A percentile compares a stretch with the other conserved stretches of the same genome.
These are phyloP conservation scores for Epinotia brunnichana DNA, from an alignment of 2,888 invertebrate species.

Conservation along the genomic window DNA sequence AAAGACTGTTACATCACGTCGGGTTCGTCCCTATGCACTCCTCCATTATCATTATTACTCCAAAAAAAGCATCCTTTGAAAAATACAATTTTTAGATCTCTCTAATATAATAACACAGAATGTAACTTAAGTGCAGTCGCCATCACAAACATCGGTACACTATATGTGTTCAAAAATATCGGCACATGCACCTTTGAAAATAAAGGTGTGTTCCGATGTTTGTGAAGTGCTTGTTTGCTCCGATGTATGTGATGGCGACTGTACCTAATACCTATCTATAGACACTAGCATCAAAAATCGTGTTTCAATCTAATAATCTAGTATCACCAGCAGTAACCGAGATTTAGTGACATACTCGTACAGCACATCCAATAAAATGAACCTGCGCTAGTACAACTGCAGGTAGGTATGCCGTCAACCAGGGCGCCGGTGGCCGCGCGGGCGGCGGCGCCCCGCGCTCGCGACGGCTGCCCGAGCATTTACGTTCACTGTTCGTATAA, in stretches of 20 bases:
- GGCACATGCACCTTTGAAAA: no score
- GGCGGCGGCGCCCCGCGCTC: background rate
- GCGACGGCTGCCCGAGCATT: slow-evolving; percentile 14
- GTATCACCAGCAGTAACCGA: background rate
- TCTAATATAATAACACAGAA: no score
- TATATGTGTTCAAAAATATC: no score
- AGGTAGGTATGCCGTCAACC: background rate
- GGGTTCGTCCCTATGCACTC: background rate
- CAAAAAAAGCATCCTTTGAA: background rate
- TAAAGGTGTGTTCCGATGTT: no score
- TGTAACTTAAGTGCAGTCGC: no score
- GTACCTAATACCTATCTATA: no score
- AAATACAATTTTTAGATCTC: background rate
- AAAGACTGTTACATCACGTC: background rate
- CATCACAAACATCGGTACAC: no score
- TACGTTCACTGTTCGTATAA: slow-evolving; percentile 51
- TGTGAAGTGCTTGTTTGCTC: no score
- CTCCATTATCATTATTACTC: background rate
- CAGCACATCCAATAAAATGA: no score
- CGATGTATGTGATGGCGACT: no score
- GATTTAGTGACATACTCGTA: no score
- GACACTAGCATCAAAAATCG: background rate
- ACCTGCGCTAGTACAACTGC: background rate
- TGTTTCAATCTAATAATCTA: background rate
- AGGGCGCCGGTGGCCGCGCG: background rate